A percentile compares a stretch with the other conserved stretches of the same genome.
phyloP scores from a whole-genome alignment of 37 sponge, comb jelly and placozoan species.

The Cladorhizidae sp. region DNA sequence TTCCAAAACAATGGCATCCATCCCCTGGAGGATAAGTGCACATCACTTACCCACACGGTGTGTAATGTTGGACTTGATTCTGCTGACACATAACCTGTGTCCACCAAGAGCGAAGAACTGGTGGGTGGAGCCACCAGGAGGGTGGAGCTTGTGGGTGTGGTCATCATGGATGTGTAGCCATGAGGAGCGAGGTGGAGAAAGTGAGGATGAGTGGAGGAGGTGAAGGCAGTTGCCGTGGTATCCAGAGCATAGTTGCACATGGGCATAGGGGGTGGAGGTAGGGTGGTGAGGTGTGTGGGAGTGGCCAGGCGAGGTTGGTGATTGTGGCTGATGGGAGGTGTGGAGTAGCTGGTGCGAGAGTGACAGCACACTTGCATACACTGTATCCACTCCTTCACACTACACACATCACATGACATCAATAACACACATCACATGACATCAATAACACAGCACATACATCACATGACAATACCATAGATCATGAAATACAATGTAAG shows the following conservation, averaged over 20 bases:
- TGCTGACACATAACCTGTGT: constrained; percentile 61
- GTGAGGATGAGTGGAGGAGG: constrained; percentile 1
- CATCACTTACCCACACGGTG: constrained; percentile 7
- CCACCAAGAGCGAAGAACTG: constrained; percentile 4
- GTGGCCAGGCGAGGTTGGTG: constrained; percentile 19
- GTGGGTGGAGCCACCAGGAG: constrained; percentile 1
- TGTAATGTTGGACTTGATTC: constrained; percentile 47
- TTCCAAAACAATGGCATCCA: no score
- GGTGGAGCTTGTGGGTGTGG: not conserved
- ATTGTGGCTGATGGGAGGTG: constrained; percentile 4
- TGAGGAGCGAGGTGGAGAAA: constrained; percentile 12
- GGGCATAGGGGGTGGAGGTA: constrained; percentile 17
- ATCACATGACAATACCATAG: no score
- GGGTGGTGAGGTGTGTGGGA: constrained; percentile 10
- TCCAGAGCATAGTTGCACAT: not conserved
- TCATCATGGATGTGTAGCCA: not conserved
- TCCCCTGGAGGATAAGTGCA: no score
- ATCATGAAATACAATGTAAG: no score
- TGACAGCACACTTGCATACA: constrained; percentile 57
- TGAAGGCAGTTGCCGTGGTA: constrained; percentile 19
- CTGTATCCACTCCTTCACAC: constrained; percentile 59
- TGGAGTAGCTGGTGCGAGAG: constrained; percentile 9
- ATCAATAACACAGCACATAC: no score
- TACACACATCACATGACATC: not conserved
- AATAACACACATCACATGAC: no score